A percentile compares a stretch with the other conserved stretches of the same genome.
Evolutionary conservation across 2,113 vertebrate genomes (phyloP).

Genomic region (Myotis brandtii): DNA sequence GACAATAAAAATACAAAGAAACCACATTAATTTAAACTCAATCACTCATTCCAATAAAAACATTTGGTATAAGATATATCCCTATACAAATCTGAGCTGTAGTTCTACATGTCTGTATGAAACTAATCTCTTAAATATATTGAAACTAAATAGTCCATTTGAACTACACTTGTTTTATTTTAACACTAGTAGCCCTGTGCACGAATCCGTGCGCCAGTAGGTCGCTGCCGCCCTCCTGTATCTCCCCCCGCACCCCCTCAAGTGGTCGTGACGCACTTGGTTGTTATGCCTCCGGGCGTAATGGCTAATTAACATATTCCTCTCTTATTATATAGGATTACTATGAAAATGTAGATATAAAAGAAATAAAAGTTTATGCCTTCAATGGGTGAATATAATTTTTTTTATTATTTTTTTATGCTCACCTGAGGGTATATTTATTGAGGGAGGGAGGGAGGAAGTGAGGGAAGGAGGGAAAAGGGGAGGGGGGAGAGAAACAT

Average conservation of each 20-base stretch:
- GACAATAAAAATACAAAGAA: conserved; percentile 1
- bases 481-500: background rate
- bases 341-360: conserved; percentile 40
- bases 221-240: too few species aligned
- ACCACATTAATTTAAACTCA: background rate
- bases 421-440: background rate
- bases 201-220: too few species aligned
- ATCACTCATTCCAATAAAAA: background rate
- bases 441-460: background rate
- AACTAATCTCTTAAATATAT: background rate
- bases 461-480: too few species aligned
- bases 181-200: background rate
- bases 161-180: conserved; percentile 36
- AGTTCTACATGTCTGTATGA: background rate
- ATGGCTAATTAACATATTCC: too few species aligned
- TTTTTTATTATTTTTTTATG: background rate
- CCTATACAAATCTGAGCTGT: background rate
- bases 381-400: conserved; percentile 43
- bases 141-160: background rate
- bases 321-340: background rate
- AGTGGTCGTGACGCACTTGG: too few species aligned
- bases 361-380: conserved; percentile 18
- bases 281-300: too few species aligned
- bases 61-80: conserved; percentile 17
- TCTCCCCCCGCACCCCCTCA: too few species aligned